Evolutionary conservation across 2,113 vertebrate species (phyloP), one percentile per base, ranked within the genome.

Genomic region (Cebidichthys violaceus): DNA sequence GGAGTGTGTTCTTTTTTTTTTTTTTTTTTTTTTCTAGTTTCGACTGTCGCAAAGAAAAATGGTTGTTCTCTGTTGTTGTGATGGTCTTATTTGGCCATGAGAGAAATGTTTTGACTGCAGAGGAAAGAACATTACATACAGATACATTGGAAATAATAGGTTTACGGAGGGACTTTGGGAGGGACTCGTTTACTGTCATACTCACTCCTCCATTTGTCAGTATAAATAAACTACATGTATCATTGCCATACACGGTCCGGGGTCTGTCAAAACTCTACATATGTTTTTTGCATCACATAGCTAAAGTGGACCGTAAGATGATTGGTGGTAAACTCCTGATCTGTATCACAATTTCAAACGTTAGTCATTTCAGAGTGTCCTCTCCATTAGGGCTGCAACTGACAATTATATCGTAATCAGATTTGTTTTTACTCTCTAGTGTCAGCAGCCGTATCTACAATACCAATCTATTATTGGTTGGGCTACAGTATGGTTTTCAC

Each of bases 1-100:
- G n/a, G 15, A 47, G 27, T 17, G 11, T 55, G 11, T 67, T 75
- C 0, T 17, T 47, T 43, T 37, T 29, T 72, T 35, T 55, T 27
- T 5, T 9, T 35, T 39, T 39, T 27, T 69, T 24, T 67, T 45
- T 55, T 22, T 4, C 10, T 39, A 35, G 24, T 39, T 69, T 70
- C 72, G 37, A 66, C 57, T 54, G 24, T 41, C 59, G 35, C 24
- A 41, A 61, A 73, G 43, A 69, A 43, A 80, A 9, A 10, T 55
- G 24, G 4, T 13, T 3, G 3, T 59, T 70, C 3, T 60, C 41
- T 68, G 20, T 35, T 43, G 18, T 7, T 65, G 35, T 6, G 5
- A 31, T 24, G 6, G 15, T 62, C 22, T 66, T 39, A 18, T 54
- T 47, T 45, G 41, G 9, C 31, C 13, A 4, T 18, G 5, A 41